Conservation (phyloP, 2,888 invertebrate genomes). For the Merodon equestris region DNA sequence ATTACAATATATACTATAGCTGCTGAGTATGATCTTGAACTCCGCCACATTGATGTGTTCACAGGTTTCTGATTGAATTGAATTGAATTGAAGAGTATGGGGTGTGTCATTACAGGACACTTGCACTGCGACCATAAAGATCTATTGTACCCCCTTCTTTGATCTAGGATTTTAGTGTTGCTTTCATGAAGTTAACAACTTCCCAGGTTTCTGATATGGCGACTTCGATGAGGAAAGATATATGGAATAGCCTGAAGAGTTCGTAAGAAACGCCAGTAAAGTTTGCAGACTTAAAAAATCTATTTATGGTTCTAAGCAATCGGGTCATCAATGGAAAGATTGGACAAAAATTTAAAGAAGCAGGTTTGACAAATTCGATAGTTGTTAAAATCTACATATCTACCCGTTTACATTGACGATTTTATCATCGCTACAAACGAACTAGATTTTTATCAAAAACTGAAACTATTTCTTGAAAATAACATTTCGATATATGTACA, state of each 20-base stretch:
- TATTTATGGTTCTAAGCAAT: constrained; percentile 21
- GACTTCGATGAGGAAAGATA: background rate
- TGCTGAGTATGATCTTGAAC: constrained; percentile 36
- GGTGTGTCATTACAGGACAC: too few species aligned
- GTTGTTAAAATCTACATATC: background rate
- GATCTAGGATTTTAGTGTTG: too few species aligned
- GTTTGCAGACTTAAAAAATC: constrained; percentile 22
- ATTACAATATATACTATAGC: constrained; percentile 39
- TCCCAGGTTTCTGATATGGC: too few species aligned
- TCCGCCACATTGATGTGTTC: constrained; percentile 48
- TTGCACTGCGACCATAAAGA: too few species aligned
- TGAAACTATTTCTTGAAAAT: constrained; percentile 2
- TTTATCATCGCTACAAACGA: constrained; percentile 14
- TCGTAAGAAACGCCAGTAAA: constrained; percentile 2
- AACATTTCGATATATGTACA: constrained; percentile 9
- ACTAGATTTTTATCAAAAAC: background rate
- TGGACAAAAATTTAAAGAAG: constrained; percentile 10
- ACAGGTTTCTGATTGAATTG: background rate
- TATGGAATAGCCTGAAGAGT: background rate
- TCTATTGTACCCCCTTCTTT: too few species aligned
- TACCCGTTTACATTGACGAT: constrained; percentile 8
- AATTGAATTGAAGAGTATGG: too few species aligned
- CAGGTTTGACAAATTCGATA: constrained; percentile 13
- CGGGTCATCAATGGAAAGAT: constrained; percentile 18
- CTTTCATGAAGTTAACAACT: too few species aligned